These are phyloP conservation scores for Micrastur ruficollis DNA, from an alignment of 2,797 vertebrate genomes.

Conservation along the genomic window DNA sequence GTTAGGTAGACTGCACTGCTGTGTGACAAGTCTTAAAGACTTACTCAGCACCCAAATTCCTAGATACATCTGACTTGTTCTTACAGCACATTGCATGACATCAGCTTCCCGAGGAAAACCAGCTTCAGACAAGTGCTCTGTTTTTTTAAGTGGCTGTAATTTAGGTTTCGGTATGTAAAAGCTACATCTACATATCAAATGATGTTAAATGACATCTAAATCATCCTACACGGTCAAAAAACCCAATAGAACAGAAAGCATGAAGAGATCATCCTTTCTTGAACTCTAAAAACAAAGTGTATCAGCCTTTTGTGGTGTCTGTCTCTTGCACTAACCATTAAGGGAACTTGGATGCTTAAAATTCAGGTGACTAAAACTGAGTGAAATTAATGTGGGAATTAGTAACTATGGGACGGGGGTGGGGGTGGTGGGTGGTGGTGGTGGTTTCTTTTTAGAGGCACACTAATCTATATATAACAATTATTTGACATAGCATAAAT, in stretches of 20 bases:
- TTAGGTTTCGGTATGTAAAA: background rate
- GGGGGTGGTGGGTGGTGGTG: too few species aligned
- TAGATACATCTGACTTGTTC: background rate
- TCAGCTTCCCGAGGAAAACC: background rate
- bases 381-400: background rate
- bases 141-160: background rate
- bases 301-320: background rate
- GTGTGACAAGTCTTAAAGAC: background rate
- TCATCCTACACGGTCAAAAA: background rate
- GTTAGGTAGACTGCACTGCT: background rate
- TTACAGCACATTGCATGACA: background rate
- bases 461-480: background rate
- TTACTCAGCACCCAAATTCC: background rate
- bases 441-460: background rate
- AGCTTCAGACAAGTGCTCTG: background rate
- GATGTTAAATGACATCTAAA: background rate
- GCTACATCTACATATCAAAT: background rate
- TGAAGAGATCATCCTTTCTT: background rate
- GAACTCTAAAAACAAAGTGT: background rate
- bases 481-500: background rate
- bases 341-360: background rate
- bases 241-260: background rate
- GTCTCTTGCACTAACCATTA: background rate
- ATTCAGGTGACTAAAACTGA: background rate
- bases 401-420: background rate